Conservation (phyloP, 2,113 vertebrate species). For the Sinocyclocheilus rhinocerous region DNA sequence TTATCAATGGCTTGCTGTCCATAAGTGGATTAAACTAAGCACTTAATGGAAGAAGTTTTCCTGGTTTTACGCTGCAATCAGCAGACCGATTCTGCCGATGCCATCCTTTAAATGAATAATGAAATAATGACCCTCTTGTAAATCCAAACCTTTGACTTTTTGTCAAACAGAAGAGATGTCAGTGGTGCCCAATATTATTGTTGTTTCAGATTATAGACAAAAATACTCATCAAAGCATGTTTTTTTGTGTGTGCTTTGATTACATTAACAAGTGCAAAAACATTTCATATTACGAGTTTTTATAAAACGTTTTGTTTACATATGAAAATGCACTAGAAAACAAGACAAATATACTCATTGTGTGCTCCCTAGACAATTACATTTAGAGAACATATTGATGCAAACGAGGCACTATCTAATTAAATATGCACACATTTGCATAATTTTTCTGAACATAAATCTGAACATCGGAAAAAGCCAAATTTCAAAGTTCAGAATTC, state of each 20-base stretch:
- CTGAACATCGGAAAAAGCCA: background rate
- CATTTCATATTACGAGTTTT: too few species aligned
- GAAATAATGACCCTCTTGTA: background rate
- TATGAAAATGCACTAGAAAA: background rate
- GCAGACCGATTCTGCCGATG: background rate
- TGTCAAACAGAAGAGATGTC: too few species aligned
- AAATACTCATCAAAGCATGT: background rate
- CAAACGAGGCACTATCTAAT: background rate
- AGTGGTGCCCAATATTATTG: too few species aligned
- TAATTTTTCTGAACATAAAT: background rate
- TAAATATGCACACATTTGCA: background rate
- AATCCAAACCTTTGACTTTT: background rate
- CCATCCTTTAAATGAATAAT: background rate
- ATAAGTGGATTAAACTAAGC: constrained; percentile 41
- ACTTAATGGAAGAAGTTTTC: constrained; percentile 26
- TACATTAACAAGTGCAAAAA: background rate
- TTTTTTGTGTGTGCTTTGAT: background rate
- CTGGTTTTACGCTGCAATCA: constrained; percentile 11
- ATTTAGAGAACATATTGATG: background rate
- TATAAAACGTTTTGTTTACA: background rate
- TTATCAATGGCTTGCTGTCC: constrained; percentile 19
- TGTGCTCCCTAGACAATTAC: background rate
- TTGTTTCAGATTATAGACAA: background rate
- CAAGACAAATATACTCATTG: background rate
- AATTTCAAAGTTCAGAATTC: background rate